Percentiles rank a stretch among this genome's conserved stretches.
Conservation (phyloP, 2,113 vertebrate species). For the Xiphias gladius region DNA sequence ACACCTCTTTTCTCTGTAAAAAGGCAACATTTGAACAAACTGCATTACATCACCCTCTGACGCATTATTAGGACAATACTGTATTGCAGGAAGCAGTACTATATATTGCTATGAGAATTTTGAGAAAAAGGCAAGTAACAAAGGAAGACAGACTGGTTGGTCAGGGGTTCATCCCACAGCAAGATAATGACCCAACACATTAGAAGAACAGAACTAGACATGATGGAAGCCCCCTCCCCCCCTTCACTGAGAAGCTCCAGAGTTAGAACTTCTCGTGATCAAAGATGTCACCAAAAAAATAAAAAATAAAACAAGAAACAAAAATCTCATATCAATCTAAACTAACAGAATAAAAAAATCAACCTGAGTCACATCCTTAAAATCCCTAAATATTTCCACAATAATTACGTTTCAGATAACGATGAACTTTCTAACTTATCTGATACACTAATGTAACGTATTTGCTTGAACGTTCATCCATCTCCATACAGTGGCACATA, state of each 20-base stretch:
- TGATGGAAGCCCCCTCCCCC: too few species aligned
- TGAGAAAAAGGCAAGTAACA: too few species aligned
- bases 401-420: slow-evolving; percentile 2
- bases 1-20: too few species aligned
- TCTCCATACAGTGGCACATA: slow-evolving; percentile 70
- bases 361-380: not conserved
- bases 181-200: too few species aligned
- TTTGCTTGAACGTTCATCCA: slow-evolving; percentile 33
- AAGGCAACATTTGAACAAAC: too few species aligned
- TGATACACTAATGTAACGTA: not conserved
- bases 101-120: too few species aligned
- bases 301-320: not conserved
- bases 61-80: too few species aligned
- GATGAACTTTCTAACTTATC: slow-evolving; percentile 28
- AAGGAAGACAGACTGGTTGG: too few species aligned
- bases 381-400: not conserved
- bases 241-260: not conserved
- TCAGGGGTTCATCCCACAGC: too few species aligned
- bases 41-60: too few species aligned
- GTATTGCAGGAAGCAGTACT: too few species aligned
- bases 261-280: not conserved
- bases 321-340: not conserved
- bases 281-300: not conserved
- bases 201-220: too few species aligned
- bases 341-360: not conserved